Base-by-base conservation (phyloP, 2,888 invertebrate species). In the Schrankia costaestrigalis region DNA sequence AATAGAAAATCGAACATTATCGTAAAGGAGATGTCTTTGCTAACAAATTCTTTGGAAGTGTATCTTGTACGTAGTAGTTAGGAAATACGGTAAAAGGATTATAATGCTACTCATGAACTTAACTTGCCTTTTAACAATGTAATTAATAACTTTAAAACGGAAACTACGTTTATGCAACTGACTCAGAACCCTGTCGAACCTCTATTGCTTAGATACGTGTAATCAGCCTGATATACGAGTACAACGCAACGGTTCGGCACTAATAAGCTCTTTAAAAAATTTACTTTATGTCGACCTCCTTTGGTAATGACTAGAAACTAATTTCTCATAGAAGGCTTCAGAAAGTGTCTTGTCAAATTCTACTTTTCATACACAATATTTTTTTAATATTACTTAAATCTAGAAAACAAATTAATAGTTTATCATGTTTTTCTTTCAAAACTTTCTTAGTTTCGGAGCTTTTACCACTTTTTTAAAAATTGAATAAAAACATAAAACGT, bases 1-100 rank as follows among this genome's bases (percentile, higher is more conserved):
- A 87, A 87, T 87, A 87, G 87, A 87, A 87, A 87, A 87, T 87
- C 86, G 86, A 86, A 86, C 86, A 86, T 86, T 86, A 87, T 81
- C 87, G 83, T 86, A 82, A 85, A 86, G 60, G 84, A 77, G 82
- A 87, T 81, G 86, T 83, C 82, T 82, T 79, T 76, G 81, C 84
- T 81, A 83, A 84, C 84, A 86, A 86, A 85, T 83, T 78, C 82
- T 73, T 78, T 71, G 63, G 69, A 74, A 81, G 78, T 74, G 69
- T 71, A 71, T 72, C 67, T 71, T 70, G 67, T 66, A 58, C 57
- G 52, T 53, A 59, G 47, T 56, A 51, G 50, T 58, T 63, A 56
- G 63, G 60, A 57, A 48, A 32, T 34, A 14, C 36, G 50, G 53
- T 55, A 56, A 46, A 43, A 55, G 48, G 48, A 56, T 59, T 58